These are phyloP conservation scores for Phyllopteryx taeniolatus DNA, from an alignment of 2,113 vertebrate species.

Conservation along the genomic window DNA sequence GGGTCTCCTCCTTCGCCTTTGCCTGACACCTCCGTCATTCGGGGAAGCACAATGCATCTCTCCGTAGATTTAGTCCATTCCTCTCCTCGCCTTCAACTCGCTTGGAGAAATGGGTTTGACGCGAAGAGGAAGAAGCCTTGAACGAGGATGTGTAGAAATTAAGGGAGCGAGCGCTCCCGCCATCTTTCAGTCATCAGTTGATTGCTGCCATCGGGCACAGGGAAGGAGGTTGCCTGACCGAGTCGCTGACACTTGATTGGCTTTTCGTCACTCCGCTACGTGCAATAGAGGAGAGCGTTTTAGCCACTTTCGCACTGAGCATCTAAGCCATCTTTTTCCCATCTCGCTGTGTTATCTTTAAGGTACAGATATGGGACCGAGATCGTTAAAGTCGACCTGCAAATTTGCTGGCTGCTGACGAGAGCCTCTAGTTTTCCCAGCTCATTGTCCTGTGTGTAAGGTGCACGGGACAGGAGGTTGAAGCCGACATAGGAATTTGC, in stretches of 20 bases:
- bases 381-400: too few species aligned
- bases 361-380: too few species aligned
- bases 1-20: slow-evolving; percentile 3
- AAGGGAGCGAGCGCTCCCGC: slow-evolving; percentile 10
- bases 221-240: slow-evolving; percentile 44
- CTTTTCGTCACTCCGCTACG: slow-evolving; percentile 36
- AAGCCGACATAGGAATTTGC: not conserved
- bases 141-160: slow-evolving; percentile 18
- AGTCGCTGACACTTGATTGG: slow-evolving; percentile 41
- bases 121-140: slow-evolving; percentile 17
- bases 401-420: too few species aligned
- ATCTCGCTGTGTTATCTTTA: too few species aligned
- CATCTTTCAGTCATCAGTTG: slow-evolving; percentile 58
- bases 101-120: slow-evolving; percentile 16
- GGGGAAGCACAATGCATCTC: slow-evolving; percentile 37
- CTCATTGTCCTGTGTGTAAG: not conserved
- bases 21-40: slow-evolving; percentile 28
- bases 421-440: too few species aligned
- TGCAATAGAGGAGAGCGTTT: not conserved
- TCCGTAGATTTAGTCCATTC: slow-evolving; percentile 48
- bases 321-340: not conserved
- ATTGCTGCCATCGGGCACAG: slow-evolving; percentile 49
- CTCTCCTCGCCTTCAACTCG: slow-evolving; percentile 26
- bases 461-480: not conserved
- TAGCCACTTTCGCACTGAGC: not conserved